Base-by-base conservation (phyloP, 1,140 invertebrate genomes). In the Pogonus chalceus region DNA sequence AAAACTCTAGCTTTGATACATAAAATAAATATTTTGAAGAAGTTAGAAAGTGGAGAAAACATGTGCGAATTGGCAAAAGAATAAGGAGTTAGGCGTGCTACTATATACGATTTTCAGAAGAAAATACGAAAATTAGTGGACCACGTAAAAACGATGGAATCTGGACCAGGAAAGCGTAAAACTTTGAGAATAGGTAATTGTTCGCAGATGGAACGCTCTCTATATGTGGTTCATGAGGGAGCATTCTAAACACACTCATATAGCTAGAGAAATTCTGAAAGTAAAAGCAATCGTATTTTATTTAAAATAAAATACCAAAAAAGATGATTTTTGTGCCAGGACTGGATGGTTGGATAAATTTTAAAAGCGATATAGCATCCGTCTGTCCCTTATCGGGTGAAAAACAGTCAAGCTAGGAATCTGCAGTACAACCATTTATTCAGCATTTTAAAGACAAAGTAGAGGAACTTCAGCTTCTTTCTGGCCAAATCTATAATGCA, bases 401-500 rank as follows among this genome's bases (percentile, higher is more conserved):
- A 14, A 46, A 37, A 39, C 18, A 9, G 2, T 52, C 35, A 43
- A 52, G 35, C 35, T 14, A 52, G 2, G 51, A 52, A 51, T 16
- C 37, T 56, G 55, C 55, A 53, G 49, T 56, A 23, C 55, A 56
- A 51, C n/a, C 35, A 23, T 51, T 52, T 55, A 51, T 55, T 37
- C 47, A 52, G 21, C 49, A 20, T 43, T 53, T 49, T 47, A 10
- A 47, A 47, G 21, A 47, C 24, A 52, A 58, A 55, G 56, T 50
- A 22, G n/a, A 56, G 47, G 43, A 49, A 37, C 31, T 56, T 16
- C 22, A 26, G 35, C 46, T 60, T 52, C 7, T 53, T 55, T 53
- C 62, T 21, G 62, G 65, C 14, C 60, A 67, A 63, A 60, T 69
- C 35, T 69, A 69, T 60, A 71, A 64, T 43, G 62, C 61, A 14